Conservation (phyloP, 1,140 invertebrate species). For the Conus betulinus region DNA sequence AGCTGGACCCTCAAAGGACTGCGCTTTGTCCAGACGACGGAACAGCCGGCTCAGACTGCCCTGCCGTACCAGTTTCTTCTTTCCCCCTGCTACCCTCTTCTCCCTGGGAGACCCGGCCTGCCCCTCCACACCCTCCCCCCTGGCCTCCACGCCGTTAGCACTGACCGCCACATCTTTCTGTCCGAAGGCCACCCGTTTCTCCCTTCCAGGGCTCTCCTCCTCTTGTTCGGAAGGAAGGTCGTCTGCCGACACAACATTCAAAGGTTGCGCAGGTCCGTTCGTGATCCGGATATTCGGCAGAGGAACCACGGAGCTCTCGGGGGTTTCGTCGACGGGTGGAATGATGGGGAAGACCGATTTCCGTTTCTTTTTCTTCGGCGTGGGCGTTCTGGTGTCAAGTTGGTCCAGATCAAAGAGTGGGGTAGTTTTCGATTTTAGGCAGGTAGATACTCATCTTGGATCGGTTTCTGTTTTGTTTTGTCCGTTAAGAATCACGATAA, state of each 20-base stretch:
- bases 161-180: no score
- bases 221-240: neutral
- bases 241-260: neutral
- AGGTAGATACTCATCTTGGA: slow-evolving; percentile 42
- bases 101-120: neutral
- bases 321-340: neutral
- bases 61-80: neutral
- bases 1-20: no score
- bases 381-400: neutral
- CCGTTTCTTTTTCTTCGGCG: neutral
- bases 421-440: slow-evolving; percentile 36
- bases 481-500: no score
- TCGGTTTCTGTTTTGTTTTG: no score
- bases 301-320: neutral
- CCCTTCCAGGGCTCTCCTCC: neutral
- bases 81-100: neutral
- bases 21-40: neutral
- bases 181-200: neutral
- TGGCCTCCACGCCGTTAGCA: neutral
- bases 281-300: slow-evolving; percentile 23
- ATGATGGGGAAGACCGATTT: neutral
- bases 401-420: slow-evolving; percentile 32
- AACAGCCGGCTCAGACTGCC: neutral
- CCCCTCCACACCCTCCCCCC: no score
- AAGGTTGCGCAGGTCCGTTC: slow-evolving; percentile 4